Percentiles rank a stretch among this genome's conserved stretches.
These are phyloP conservation scores for Drosophila burlai DNA, from an alignment of 1,140 invertebrate genomes.

Conservation along the genomic window DNA sequence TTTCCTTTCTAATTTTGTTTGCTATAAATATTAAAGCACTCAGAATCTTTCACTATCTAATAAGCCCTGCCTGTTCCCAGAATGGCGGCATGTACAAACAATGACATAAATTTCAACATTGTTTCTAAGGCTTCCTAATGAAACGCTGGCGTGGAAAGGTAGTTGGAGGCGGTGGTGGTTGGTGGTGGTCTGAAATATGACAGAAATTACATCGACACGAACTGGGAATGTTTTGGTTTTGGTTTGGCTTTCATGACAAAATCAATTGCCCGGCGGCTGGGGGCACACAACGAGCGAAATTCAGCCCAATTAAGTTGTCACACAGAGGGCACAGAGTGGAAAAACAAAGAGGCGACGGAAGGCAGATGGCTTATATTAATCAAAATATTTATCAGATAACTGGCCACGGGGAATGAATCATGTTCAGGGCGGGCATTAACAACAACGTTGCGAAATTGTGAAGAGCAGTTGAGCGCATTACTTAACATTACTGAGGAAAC, in stretches of 20 bases:
- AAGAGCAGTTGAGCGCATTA: constrained; percentile 20
- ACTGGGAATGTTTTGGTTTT: constrained; percentile 32
- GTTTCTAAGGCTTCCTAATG: constrained; percentile 27
- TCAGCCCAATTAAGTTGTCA: constrained; percentile 54
- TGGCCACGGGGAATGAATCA: constrained; percentile 8
- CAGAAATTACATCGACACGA: constrained; percentile 26
- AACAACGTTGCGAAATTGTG: neutral
- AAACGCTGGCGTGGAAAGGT: neutral
- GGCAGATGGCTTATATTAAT: constrained; percentile 2
- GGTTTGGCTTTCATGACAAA: constrained; percentile 52
- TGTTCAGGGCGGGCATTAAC: constrained; percentile 1
- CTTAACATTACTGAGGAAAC: constrained; percentile 3
- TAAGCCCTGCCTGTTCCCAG: neutral
- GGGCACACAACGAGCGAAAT: constrained; percentile 26
- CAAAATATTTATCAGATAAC: constrained; percentile 18
- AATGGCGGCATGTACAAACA: neutral
- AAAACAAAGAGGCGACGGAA: constrained; percentile 10
- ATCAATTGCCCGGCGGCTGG: constrained; percentile 50
- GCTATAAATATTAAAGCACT: neutral
- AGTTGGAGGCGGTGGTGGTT: constrained; percentile 13
- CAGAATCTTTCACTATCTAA: neutral
- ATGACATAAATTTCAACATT: constrained; percentile 15
- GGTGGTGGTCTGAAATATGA: constrained; percentile 34
- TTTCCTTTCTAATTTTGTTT: neutral
- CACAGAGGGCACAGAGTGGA: constrained; percentile 5